These are phyloP conservation scores for Coelogynopora nodosa DNA, from an alignment of 2,888 invertebrate genomes.

Conservation along the genomic window DNA sequence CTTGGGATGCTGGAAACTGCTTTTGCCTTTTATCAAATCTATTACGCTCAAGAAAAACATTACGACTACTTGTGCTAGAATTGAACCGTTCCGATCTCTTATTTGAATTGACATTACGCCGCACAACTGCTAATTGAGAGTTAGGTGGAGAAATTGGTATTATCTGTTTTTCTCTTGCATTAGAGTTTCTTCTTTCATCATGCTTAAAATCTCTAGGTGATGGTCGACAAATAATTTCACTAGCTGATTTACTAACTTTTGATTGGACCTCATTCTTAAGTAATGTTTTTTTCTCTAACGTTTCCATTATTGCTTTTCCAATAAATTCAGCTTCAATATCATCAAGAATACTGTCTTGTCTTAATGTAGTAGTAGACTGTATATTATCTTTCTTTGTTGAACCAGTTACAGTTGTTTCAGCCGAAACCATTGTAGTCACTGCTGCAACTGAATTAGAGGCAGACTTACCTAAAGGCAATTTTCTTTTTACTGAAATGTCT, in stretches of 20 bases:
- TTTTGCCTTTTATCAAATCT: too few relatives aligned
- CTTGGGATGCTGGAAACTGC: too few relatives aligned
- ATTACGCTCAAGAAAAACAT: too few relatives aligned
- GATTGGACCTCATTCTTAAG: not conserved
- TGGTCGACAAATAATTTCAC: too few relatives aligned
- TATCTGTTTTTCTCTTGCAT: not conserved
- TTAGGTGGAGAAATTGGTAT: too few relatives aligned
- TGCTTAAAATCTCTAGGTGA: not conserved
- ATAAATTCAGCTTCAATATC: conserved; percentile 11
- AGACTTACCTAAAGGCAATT: not conserved
- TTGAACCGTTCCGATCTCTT: too few relatives aligned
- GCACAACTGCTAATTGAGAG: too few relatives aligned
- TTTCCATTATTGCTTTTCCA: not conserved
- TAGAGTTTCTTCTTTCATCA: not conserved
- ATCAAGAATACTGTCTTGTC: not conserved
- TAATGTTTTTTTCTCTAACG: not conserved
- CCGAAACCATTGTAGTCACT: not conserved
- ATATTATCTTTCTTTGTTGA: not conserved
- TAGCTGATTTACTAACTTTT: not conserved
- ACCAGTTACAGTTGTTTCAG: not conserved
- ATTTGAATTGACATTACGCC: too few relatives aligned
- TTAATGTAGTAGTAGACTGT: not conserved
- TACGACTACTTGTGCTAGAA: too few relatives aligned
- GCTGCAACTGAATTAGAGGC: too few relatives aligned
- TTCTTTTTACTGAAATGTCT: not conserved